Percentiles rank a stretch among this genome's conserved stretches.
These are phyloP conservation scores for Gambelia wislizenii DNA, from an alignment of 2,797 vertebrate genomes.

Conservation along the genomic window DNA sequence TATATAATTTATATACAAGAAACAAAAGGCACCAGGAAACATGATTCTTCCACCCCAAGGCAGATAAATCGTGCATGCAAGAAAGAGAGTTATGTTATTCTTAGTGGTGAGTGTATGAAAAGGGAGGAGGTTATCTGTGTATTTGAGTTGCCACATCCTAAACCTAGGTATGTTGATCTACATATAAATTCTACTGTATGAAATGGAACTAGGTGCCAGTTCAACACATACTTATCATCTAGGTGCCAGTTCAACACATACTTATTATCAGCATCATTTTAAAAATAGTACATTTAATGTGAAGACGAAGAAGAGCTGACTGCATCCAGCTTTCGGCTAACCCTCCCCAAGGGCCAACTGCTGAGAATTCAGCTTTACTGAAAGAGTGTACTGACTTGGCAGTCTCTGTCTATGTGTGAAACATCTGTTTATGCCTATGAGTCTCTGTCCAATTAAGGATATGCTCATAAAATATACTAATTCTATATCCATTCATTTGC, in stretches of 20 bases:
- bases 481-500: not conserved
- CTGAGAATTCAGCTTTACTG: not conserved
- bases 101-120: not conserved
- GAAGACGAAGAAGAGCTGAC: too few relatives aligned
- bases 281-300: too few relatives aligned
- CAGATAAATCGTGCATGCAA: slow-evolving; percentile 10
- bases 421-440: too few relatives aligned
- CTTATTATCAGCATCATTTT: too few relatives aligned
- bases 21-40: slow-evolving; percentile 16
- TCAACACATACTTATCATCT: not conserved
- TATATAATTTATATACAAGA: slow-evolving; percentile 41
- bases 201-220: not conserved
- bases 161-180: not conserved
- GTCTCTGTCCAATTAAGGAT: too few relatives aligned
- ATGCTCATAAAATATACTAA: too few relatives aligned
- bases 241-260: too few relatives aligned
- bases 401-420: not conserved
- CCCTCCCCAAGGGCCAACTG: not conserved
- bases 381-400: not conserved
- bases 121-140: not conserved
- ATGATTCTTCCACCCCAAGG: not conserved
- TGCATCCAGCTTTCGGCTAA: not conserved
- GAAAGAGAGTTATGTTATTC: not conserved
- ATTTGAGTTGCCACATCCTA: not conserved
- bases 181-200: not conserved